Base-by-base conservation (phyloP, 1,140 invertebrate genomes). In the Drosophila orosa region DNA sequence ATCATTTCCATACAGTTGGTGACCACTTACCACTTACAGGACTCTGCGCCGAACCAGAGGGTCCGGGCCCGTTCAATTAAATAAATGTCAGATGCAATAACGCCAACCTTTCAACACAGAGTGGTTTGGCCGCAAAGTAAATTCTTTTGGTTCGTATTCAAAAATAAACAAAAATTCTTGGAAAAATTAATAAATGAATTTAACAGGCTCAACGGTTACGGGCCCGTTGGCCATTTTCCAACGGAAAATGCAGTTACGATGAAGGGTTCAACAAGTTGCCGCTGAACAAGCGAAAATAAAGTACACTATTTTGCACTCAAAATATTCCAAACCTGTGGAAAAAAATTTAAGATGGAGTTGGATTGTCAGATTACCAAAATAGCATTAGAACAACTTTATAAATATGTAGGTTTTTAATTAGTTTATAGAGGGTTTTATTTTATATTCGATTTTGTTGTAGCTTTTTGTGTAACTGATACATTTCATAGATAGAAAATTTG, bases 61-160 rank as follows among this genome's bases (percentile, higher is more conserved):
- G 17, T 56, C 27, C 40, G 3, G 19, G 15, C 40, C 22, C 33
- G 13, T 71, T 71, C 54, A 81, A 81, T 61, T 72, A 79, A 80
- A 76, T 76, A 77, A 54, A 47, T 71, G 71, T 74, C 57, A 60
- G 5, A 61, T 31, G 37, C 73, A 75, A 75, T 68, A 47, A 54
- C 56, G 12, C n/a, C 25, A 29, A 8, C 59, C 50, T 74, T 58
- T 74, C 22, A 25, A n/a, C 62, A 6, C n/a, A 10, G 19, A 56
- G n/a, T 42, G 33, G n/a, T 27, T 17, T 50, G 37, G n/a, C 15
- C 47, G 17, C 39, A 13, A 13, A 5, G 15, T 8, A 12, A 66
- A 54, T 39, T 39, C 29, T 35, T 66, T 42, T 19, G 15, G 19
- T 39, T 69, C 15, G 22, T 12, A 39, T 31, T 33, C 15, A 42